Conservation (phyloP, 2,888 invertebrate species). For the Nomada goodeniana region DNA sequence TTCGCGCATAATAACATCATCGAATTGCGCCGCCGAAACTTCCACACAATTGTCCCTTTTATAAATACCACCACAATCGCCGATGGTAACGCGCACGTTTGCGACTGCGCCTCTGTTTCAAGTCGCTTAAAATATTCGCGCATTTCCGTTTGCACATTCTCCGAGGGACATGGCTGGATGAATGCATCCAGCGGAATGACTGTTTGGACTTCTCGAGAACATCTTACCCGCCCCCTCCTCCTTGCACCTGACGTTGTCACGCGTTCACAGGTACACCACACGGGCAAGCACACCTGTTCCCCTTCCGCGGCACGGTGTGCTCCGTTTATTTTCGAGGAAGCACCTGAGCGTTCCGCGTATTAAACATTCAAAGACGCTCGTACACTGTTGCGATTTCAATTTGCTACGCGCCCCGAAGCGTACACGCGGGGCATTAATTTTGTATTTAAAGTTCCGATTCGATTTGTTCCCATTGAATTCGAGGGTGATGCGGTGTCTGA, state of each 20-base stretch:
- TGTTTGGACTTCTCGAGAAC: slow-evolving; percentile 20
- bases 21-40: no score
- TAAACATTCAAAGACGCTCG: not conserved
- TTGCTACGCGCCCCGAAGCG: not conserved
- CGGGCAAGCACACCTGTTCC: slow-evolving; percentile 6
- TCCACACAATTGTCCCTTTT: not conserved
- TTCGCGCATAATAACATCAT: not conserved
- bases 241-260: slow-evolving; percentile 9
- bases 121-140: slow-evolving; percentile 21
- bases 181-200: slow-evolving; percentile 25
- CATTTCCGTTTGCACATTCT: slow-evolving; percentile 9
- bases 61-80: not conserved
- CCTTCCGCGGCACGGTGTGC: not conserved
- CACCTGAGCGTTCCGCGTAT: not conserved
- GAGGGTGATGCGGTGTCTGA: no score
- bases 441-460: not conserved
- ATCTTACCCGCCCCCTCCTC: slow-evolving; percentile 12
- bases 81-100: no score
- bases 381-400: not conserved
- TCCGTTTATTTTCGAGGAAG: slow-evolving; percentile 5
- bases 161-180: slow-evolving; percentile 2
- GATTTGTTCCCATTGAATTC: not conserved
- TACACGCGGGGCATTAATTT: not conserved
- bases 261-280: slow-evolving; percentile 3
- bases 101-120: not conserved